Percentiles rank a stretch among this genome's conserved stretches.
phyloP scores from a whole-genome alignment of 2,888 invertebrate species.

The Nephrocerus scutellatus region DNA sequence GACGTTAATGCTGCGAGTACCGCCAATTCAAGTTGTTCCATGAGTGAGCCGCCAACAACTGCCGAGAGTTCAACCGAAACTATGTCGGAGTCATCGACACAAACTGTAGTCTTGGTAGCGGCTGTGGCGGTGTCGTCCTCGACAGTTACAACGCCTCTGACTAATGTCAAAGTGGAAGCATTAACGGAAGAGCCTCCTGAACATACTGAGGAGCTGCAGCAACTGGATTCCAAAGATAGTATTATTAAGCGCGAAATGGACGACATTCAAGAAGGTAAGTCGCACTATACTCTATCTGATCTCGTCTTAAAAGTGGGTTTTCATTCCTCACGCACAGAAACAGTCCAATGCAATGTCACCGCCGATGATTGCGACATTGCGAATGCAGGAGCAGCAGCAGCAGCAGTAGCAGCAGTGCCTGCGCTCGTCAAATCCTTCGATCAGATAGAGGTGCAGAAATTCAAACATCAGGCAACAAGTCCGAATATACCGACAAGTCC shows the following conservation, averaged over 20 bases:
- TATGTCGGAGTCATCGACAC: slow-evolving; percentile 33
- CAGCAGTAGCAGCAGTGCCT: slow-evolving; percentile 35
- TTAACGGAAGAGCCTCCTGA: slow-evolving; percentile 16
- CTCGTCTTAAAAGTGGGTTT: too few species aligned
- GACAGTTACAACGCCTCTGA: too few species aligned
- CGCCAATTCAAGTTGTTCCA: not conserved
- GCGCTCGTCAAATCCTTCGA: slow-evolving; percentile 42
- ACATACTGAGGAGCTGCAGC: not conserved
- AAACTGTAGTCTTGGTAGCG: slow-evolving; percentile 27
- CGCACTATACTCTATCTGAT: too few species aligned
- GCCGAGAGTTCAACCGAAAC: slow-evolving; percentile 28
- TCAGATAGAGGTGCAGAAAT: slow-evolving; percentile 45
- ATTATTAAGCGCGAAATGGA: slow-evolving; percentile 25
- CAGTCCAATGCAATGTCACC: slow-evolving; percentile 5
- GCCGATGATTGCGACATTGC: slow-evolving; percentile 38
- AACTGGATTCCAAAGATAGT: slow-evolving; percentile 20
- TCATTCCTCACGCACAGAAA: too few species aligned
- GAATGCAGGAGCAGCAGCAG: slow-evolving; percentile 33
- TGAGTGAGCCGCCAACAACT: slow-evolving; percentile 9
- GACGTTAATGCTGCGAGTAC: not conserved
- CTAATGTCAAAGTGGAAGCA: too few species aligned
- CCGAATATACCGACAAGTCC: slow-evolving; percentile 46
- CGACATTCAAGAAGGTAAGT: slow-evolving; percentile 26
- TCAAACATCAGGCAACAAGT: slow-evolving; percentile 48
- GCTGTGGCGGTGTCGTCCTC: too few species aligned